Evolutionary conservation across 2,888 invertebrate genomes (phyloP), one percentile per base, ranked within the genome.

Genomic region (Phragmatobia fuliginosa): DNA sequence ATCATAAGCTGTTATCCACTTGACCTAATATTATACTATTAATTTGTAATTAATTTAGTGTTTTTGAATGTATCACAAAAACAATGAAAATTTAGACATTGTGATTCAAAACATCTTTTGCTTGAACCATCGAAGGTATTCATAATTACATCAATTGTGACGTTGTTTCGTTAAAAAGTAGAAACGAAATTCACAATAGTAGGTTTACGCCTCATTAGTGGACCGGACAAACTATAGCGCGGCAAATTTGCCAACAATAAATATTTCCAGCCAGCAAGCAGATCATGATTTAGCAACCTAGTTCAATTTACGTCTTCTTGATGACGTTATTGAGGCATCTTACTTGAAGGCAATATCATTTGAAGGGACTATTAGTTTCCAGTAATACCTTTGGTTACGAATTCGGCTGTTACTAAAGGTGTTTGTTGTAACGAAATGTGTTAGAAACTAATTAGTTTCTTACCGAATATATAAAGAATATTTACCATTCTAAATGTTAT

Each of bases 401-500:
- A 21, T 45, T 6, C 8, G 21, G 10, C 2, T 10, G 10, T 49
- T n/a, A 10, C 49, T n/a, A 10, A 49, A 49, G 8, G 49, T 7
- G 41, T 41, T 41, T 41, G 45, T 21, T 21, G 45, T 21, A 7
- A 45, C 21, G 45, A 45, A 45, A 21, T 45, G 45, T 45, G 1
- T 21, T 45, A 21, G 7, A 45, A 45, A 45, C 8, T 45, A 21
- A 7, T 45, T 21, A 21, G 4, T 21, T 45, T 8, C 21, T n/a
- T 52, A 14, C 59, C 52, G 21, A 69, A 66, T 68, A 61, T 67
- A 71, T 62, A 66, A 66, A 67, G 66, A 72, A 78, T 77, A 83
- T 83, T 73, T 70, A 76, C 70, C 78, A 75, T 76, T 80, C n/a
- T 76, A 80, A 83, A 82, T 77, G 73, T 8, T n/a, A 49, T 21